Evolutionary conservation across 2,888 invertebrate species (phyloP).

Genomic region (Leistus spinibarbis): DNA sequence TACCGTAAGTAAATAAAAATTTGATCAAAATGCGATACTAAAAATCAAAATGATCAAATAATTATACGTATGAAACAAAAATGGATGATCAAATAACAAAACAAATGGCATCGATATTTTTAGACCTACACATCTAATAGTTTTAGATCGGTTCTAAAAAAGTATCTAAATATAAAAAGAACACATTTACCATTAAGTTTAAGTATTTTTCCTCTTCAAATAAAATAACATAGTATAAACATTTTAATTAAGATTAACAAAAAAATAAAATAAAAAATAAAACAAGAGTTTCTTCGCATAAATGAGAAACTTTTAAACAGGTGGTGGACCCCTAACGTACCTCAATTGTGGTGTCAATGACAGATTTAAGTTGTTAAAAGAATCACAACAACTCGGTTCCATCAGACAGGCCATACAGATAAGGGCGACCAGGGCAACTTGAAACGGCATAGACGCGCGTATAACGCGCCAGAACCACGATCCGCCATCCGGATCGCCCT

Average conservation of each 20-base stretch:
- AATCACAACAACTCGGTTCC: constrained; percentile 80
- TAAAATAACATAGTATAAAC: constrained; percentile 9
- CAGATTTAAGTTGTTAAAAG: constrained; percentile 75
- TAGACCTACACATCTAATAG: not conserved
- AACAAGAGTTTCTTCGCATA: not conserved
- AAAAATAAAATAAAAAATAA: not conserved
- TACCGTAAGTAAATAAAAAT: not conserved
- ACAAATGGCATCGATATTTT: not conserved
- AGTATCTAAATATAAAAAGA: not conserved
- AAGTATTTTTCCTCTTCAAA: not conserved
- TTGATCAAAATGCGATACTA: not conserved
- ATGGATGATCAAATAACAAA: not conserved
- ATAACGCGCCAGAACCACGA: constrained; percentile 75
- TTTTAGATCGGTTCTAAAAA: not conserved
- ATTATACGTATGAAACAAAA: not conserved
- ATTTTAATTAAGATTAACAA: not conserved
- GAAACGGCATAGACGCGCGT: constrained; percentile 76
- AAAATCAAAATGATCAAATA: not conserved
- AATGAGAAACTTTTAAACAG: constrained; percentile 62
- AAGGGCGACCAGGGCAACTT: constrained; percentile 74
- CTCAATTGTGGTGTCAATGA: constrained; percentile 80
- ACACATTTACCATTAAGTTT: not conserved
- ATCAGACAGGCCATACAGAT: constrained; percentile 75
- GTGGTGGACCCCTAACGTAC: constrained; percentile 83
- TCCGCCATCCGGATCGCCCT: constrained; percentile 62